These are phyloP conservation scores for Tenthredo mesomela DNA, from an alignment of 2,888 invertebrate species.

Conservation along the genomic window DNA sequence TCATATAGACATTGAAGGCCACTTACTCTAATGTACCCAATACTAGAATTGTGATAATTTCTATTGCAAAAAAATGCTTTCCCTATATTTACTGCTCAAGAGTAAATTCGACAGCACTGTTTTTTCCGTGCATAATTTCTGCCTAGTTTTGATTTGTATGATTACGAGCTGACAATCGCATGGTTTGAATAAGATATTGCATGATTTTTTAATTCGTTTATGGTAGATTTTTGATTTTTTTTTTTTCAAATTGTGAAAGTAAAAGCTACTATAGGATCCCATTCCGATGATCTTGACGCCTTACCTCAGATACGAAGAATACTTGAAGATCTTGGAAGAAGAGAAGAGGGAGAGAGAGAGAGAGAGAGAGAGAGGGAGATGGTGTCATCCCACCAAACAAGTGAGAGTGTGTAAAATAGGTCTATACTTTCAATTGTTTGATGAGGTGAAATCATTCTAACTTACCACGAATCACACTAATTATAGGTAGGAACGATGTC, in stretches of 20 bases:
- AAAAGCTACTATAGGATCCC: conserved; percentile 5
- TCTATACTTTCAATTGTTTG: conserved; percentile 79
- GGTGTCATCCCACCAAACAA: conserved; percentile 78
- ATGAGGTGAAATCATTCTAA: conserved; percentile 77
- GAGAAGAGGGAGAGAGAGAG: conserved; percentile 46
- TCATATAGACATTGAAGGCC: no score
- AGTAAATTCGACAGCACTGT: no score
- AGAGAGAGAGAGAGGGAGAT: conserved; percentile 64
- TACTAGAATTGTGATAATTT: no score
- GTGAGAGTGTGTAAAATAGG: conserved; percentile 78
- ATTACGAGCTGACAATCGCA: not conserved
- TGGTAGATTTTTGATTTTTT: not conserved
- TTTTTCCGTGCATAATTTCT: not conserved
- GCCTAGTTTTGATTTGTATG: not conserved
- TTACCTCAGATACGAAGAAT: conserved; percentile 14
- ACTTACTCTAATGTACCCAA: no score
- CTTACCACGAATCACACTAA: conserved; percentile 52
- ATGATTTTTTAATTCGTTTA: not conserved
- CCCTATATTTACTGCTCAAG: no score
- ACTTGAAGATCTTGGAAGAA: conserved; percentile 26
- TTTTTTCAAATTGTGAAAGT: not conserved
- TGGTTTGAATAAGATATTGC: not conserved
- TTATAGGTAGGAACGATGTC: conserved; percentile 42
- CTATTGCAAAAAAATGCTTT: no score
- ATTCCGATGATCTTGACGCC: not conserved